Percentiles rank a stretch among this genome's conserved stretches.
Evolutionary conservation across 2,888 invertebrate genomes (phyloP).

Genomic region (Ichneumoninae sp.): DNA sequence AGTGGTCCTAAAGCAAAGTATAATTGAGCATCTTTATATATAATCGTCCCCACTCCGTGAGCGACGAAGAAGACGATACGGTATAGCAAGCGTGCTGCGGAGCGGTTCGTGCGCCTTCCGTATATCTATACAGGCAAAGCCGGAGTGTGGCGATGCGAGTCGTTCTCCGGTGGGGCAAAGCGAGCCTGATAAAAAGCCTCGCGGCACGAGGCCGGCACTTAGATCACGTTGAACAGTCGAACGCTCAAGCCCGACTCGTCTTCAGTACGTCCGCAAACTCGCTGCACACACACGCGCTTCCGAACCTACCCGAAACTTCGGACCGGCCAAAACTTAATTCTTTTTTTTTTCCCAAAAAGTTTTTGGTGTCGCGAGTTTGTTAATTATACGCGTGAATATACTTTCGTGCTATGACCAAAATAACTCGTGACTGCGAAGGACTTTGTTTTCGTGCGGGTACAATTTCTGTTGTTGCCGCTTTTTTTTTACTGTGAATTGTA

Average conservation of each 20-base stretch:
- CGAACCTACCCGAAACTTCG: conserved; percentile 12
- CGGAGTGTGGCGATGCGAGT: conserved; percentile 32
- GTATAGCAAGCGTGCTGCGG: neutral
- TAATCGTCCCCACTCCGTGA: conserved; percentile 21
- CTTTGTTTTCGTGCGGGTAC: neutral
- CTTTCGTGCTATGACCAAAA: neutral
- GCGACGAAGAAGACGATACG: conserved; percentile 24
- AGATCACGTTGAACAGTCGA: conserved; percentile 78
- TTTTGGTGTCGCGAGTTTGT: neutral
- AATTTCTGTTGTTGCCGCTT: neutral
- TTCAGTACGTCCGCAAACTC: neutral
- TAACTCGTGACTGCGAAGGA: neutral
- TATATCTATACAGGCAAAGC: conserved; percentile 24
- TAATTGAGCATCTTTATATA: conserved; percentile 10
- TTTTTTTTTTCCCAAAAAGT: neutral
- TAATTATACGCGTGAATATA: neutral
- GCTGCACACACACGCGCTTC: neutral
- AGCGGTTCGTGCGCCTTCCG: neutral
- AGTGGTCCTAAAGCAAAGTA: conserved; percentile 39
- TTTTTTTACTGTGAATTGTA: conserved; percentile 8
- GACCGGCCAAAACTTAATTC: neutral
- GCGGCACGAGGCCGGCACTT: conserved; percentile 74
- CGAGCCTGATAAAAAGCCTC: conserved; percentile 72
- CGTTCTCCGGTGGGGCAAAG: conserved; percentile 11
- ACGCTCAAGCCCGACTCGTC: conserved; percentile 62